Percentiles rank a stretch among this genome's conserved stretches.
phyloP scores from a whole-genome alignment of 2,888 invertebrate genomes.

The Tipula vernalis region DNA sequence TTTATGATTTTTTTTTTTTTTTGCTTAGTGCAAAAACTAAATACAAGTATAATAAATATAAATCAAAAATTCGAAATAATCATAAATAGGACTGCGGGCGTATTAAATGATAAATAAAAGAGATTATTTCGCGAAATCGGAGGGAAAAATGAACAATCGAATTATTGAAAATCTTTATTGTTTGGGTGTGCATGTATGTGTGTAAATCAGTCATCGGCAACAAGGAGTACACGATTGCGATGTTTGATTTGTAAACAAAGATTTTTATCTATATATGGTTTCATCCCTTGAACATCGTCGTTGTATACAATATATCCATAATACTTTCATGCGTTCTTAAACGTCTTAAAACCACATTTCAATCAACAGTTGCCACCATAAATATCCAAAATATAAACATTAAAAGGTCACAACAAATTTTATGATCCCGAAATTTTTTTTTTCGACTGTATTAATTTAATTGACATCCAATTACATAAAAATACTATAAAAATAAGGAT shows the following conservation, averaged over 20 bases:
- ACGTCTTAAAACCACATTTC: background rate
- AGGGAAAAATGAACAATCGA: background rate
- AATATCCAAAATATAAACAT: background rate
- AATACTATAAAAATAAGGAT: background rate
- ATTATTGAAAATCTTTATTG: background rate
- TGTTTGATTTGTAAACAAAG: background rate
- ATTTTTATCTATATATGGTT: background rate
- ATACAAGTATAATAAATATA: background rate
- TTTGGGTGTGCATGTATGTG: background rate
- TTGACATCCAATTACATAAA: conserved; percentile 4
- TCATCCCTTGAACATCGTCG: background rate
- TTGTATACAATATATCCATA: background rate
- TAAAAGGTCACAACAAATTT: background rate
- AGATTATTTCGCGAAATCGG: background rate
- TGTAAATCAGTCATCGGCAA: background rate
- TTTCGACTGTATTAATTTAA: background rate
- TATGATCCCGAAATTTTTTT: background rate
- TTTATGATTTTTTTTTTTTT: background rate
- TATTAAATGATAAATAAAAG: background rate
- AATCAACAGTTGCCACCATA: background rate
- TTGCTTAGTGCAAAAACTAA: background rate
- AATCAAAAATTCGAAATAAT: background rate
- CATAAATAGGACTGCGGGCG: background rate
- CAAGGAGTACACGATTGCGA: background rate
- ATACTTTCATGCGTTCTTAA: background rate